Evolutionary conservation across 2,888 invertebrate genomes (phyloP).

Genomic region (Orchesella flavescens): DNA sequence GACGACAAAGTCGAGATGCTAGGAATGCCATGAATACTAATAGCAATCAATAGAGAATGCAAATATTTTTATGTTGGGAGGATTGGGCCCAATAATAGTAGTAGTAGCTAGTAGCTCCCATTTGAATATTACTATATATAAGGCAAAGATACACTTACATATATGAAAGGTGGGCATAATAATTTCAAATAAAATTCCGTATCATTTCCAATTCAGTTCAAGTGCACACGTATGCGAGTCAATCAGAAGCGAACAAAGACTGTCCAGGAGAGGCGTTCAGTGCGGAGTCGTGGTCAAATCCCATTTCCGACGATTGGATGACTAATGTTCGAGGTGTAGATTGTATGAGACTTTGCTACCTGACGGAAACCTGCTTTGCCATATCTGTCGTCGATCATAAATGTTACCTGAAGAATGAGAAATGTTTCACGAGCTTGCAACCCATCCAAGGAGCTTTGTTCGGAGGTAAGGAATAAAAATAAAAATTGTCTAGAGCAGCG

Average conservation of each 20-base stretch:
- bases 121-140: background rate
- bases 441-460: constrained; percentile 52
- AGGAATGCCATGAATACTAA: no score
- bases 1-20: no score
- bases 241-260: constrained; percentile 59
- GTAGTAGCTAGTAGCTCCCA: background rate
- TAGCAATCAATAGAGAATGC: no score
- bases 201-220: constrained; percentile 58
- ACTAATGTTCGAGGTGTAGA: constrained; percentile 58
- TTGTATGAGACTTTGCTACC: constrained; percentile 66
- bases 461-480: constrained; percentile 50
- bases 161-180: background rate
- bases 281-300: constrained; percentile 67
- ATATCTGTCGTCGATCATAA: constrained; percentile 56
- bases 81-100: background rate
- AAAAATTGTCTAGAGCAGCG: background rate
- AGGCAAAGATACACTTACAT: no score
- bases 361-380: constrained; percentile 66
- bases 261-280: constrained; percentile 67
- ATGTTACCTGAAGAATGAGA: constrained; percentile 66
- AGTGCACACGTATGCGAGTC: constrained; percentile 65
- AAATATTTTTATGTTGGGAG: background rate
- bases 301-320: constrained; percentile 59
- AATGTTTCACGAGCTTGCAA: constrained; percentile 62
- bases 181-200: background rate